These are phyloP conservation scores for Hylyphantes graminicola DNA, from an alignment of 1,140 invertebrate species.

Conservation along the genomic window DNA sequence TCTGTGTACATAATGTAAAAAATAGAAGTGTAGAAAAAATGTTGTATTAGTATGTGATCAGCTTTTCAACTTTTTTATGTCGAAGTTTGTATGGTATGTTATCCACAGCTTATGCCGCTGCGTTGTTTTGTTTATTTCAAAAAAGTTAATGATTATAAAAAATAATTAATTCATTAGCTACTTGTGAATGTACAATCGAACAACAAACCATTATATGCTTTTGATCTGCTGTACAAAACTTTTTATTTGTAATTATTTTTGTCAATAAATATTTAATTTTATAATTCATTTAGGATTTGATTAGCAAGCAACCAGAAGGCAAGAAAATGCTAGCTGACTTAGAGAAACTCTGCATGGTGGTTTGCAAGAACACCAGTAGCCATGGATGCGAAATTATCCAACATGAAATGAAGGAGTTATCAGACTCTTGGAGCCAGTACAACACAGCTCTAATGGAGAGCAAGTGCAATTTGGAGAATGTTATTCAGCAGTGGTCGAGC, in stretches of 20 bases:
- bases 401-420: constrained; percentile 76
- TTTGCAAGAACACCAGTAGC: constrained; percentile 81
- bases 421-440: constrained; percentile 73
- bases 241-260: neutral
- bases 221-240: neutral
- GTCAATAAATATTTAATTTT: neutral
- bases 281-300: constrained; percentile 72
- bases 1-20: too few relatives aligned
- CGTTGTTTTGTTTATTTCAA: too few relatives aligned
- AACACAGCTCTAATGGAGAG: constrained; percentile 65
- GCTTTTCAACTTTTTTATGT: too few relatives aligned
- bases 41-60: too few relatives aligned
- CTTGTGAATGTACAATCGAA: too few relatives aligned
- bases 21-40: too few relatives aligned
- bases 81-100: too few relatives aligned
- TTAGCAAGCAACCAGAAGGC: constrained; percentile 78
- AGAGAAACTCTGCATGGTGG: constrained; percentile 75
- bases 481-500: constrained; percentile 84
- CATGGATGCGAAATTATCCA: constrained; percentile 79
- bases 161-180: too few relatives aligned
- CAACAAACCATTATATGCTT: neutral
- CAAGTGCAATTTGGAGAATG: constrained; percentile 74
- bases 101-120: too few relatives aligned
- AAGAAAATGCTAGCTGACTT: constrained; percentile 78
- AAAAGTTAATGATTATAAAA: too few relatives aligned